phyloP scores from a whole-genome alignment of 2,797 vertebrate genomes.

The Channallabes apus region DNA sequence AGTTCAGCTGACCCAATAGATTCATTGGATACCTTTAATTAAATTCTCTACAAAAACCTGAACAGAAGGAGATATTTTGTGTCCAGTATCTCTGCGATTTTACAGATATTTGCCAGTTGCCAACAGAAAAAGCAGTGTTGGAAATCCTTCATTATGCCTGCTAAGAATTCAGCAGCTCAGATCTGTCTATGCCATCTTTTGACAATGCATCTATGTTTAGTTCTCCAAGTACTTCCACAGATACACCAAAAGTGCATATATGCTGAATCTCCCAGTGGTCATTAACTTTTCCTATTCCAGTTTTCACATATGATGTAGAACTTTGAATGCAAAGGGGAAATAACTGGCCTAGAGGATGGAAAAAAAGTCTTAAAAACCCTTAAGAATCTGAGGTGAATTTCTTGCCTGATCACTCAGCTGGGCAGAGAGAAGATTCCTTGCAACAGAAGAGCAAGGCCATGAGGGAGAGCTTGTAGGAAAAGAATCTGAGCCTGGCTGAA shows the following conservation, averaged over 20 bases:
- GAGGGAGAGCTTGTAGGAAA: conserved; percentile 5
- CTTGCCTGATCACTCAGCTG: background rate
- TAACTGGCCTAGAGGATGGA: background rate
- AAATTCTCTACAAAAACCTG: background rate
- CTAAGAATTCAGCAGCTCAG: background rate
- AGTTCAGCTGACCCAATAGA: background rate
- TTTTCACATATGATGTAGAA: background rate
- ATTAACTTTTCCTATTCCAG: background rate
- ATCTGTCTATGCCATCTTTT: background rate
- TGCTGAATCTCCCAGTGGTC: background rate
- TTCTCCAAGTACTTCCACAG: background rate
- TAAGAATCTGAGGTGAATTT: conserved; percentile 15
- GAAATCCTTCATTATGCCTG: background rate
- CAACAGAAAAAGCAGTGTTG: background rate
- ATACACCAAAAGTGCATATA: background rate
- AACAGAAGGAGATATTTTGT: conserved; percentile 12
- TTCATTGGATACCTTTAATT: background rate
- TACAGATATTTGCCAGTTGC: background rate
- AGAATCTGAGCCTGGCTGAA: background rate
- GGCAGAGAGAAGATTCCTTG: background rate
- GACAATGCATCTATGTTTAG: background rate
- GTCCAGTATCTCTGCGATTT: conserved; percentile 36
- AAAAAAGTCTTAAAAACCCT: conserved; percentile 1
- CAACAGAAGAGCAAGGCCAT: conserved; percentile 3
- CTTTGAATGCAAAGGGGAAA: background rate